Percentiles rank a stretch among this genome's conserved stretches.
These are phyloP conservation scores for Rhinopithecus roxellana DNA, from an alignment of 2,113 vertebrate species.

Conservation along the genomic window DNA sequence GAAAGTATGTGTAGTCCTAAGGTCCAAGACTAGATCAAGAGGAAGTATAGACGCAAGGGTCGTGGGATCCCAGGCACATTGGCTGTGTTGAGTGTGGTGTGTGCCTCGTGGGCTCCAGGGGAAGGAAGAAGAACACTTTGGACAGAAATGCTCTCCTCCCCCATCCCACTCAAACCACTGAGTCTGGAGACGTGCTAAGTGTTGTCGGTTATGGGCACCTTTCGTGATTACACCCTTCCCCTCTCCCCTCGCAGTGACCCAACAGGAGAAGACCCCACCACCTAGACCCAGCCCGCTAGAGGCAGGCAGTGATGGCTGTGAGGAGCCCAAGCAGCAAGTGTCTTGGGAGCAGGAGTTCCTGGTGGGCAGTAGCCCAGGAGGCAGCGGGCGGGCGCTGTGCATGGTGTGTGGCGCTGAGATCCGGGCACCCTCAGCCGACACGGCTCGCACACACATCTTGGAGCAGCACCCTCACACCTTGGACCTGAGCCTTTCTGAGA, in stretches of 20 bases:
- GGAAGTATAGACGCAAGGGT: not conserved
- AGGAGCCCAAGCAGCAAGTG: constrained; percentile 63
- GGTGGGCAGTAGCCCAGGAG: constrained; percentile 88
- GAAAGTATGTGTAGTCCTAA: not conserved
- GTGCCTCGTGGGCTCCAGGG: not conserved
- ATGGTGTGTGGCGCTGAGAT: constrained; percentile 92
- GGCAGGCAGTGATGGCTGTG: not conserved
- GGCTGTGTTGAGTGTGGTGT: not conserved
- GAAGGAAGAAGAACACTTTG: not conserved
- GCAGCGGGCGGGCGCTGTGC: constrained; percentile 88
- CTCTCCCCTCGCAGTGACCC: constrained; percentile 53
- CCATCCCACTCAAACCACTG: not conserved
- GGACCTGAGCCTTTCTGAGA: constrained; percentile 82
- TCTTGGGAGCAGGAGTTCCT: constrained; percentile 85
- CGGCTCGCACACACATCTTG: constrained; percentile 86
- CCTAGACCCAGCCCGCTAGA: constrained; percentile 57
- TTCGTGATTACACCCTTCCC: not conserved
- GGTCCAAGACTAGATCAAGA: not conserved
- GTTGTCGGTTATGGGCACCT: no score
- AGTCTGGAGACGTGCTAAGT: not conserved
- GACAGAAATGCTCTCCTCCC: not conserved
- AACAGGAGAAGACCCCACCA: constrained; percentile 63
- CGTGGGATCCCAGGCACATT: accelerated
- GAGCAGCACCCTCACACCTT: constrained; percentile 90
- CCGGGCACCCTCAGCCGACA: constrained; percentile 84